Base-by-base conservation (phyloP, 2,797 vertebrate genomes). In the Pampus argenteus region DNA sequence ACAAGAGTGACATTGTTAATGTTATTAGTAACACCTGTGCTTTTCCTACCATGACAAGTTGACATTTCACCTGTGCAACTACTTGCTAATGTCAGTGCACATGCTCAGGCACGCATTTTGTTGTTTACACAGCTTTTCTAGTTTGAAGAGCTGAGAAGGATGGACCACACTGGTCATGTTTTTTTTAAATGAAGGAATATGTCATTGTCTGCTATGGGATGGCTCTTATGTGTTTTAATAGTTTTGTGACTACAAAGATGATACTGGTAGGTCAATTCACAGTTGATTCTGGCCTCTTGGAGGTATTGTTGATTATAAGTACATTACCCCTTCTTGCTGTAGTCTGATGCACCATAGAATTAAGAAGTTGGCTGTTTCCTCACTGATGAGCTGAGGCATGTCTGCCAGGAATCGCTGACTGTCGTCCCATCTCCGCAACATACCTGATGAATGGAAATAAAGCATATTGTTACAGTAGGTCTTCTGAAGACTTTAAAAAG, bases 381-480 rank as follows among this genome's bases (percentile, higher is more conserved):
- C 97, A 86, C 96, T 97, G 81, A 99, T 97, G 86, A 99, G 96
- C 76, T 98, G 95, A 1, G 97, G 97, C 78, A 94, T 93, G 77
- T 97, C 95, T 55, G 98, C 96, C 28, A 99, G 93, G 92, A 97
- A 98, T 57, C 95, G 93, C 88, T 99, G 98, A 92, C 98, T 99
- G 82, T 99, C 98, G 66, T 98, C 96, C 98, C 98, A 99, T 91
- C 98, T 93, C 66, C 94, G 96, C 83, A 99, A 86, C 97, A 99
- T 99, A 55, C 98, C 98, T 99, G 87, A 55, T 1, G 57, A 76
- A 61, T 2, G 9, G 13, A 75, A 20, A 2, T 0, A 66, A 73
- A 36, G 14, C 18, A 51, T 0, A n/a, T 20, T 0, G 17, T 20
- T 0, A 22, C 20, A 49, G 11, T 36, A 36, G 34, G 15, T 56